Conservation (phyloP, 2,888 invertebrate species). For the Oconnorella tubifera region DNA sequence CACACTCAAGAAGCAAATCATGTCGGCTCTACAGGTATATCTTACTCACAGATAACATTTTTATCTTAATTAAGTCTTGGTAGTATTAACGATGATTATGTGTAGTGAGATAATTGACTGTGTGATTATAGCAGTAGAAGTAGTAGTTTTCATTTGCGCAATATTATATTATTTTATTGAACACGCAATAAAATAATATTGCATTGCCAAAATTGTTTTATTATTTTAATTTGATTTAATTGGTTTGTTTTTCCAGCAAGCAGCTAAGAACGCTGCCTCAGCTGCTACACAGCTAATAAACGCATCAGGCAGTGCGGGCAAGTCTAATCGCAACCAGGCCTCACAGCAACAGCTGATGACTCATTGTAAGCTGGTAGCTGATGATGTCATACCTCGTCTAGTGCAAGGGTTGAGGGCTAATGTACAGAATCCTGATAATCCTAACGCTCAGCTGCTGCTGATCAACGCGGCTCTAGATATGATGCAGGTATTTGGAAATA, state of each 20-base stretch:
- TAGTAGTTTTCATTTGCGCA: no score
- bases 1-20: no score
- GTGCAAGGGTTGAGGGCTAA: slow-evolving; percentile 72
- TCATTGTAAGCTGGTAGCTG: slow-evolving; percentile 71
- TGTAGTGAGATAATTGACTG: no score
- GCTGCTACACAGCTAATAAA: slow-evolving; percentile 87
- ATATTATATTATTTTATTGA: no score
- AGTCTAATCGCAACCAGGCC: slow-evolving; percentile 62
- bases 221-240: slow-evolving; percentile 6
- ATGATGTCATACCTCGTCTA: slow-evolving; percentile 76
- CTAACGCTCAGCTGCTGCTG: slow-evolving; percentile 73
- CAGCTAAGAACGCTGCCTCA: slow-evolving; percentile 77
- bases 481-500: slow-evolving; percentile 68
- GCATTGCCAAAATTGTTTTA: background rate
- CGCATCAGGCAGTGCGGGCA: slow-evolving; percentile 79
- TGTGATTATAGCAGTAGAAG: no score
- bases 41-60: no score
- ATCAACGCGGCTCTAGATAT: slow-evolving; percentile 81
- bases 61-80: no score
- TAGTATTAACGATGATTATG: no score
- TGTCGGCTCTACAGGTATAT: no score
- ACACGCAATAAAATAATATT: no score
- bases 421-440: slow-evolving; percentile 67
- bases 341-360: slow-evolving; percentile 71
- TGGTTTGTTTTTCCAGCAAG: no score